These are phyloP conservation scores for Drosophila seguyi DNA, from an alignment of 1,140 invertebrate genomes.

Conservation along the genomic window DNA sequence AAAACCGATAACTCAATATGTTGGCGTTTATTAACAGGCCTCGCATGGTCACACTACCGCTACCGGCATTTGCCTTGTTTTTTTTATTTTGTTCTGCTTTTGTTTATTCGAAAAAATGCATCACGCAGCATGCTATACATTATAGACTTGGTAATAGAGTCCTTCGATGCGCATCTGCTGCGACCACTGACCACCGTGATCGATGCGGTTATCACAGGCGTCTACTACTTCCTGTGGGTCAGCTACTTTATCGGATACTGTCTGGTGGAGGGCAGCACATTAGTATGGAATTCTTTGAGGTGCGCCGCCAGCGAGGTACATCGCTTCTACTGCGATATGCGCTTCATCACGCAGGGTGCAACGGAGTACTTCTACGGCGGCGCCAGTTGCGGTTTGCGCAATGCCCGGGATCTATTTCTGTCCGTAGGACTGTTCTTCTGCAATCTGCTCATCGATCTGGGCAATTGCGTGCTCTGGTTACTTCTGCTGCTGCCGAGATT, in stretches of 20 bases:
- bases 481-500: constrained; percentile 42
- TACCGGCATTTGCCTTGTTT: constrained; percentile 41
- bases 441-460: constrained; percentile 42
- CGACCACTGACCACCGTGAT: constrained; percentile 32
- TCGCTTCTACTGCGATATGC: constrained; percentile 5
- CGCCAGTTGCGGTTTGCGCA: constrained; percentile 13
- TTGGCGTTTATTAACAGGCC: background rate
- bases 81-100: constrained; percentile 31
- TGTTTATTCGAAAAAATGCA: constrained; percentile 4
- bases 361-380: constrained; percentile 42
- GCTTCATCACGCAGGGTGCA: constrained; percentile 6
- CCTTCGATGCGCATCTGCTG: constrained; percentile 40
- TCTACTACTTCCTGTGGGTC: constrained; percentile 56
- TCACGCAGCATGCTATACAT: constrained; percentile 35
- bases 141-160: constrained; percentile 9
- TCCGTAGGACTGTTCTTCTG: constrained; percentile 8
- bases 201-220: constrained; percentile 21
- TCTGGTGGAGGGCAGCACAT: constrained; percentile 30
- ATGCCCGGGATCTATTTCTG: background rate
- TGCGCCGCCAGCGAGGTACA: background rate
- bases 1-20: background rate
- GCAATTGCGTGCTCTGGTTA: constrained; percentile 43
- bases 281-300: constrained; percentile 28
- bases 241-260: constrained; percentile 61
- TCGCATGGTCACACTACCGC: constrained; percentile 10